Conservation (phyloP, 2,113 vertebrate genomes). For the Anhinga anhinga region DNA sequence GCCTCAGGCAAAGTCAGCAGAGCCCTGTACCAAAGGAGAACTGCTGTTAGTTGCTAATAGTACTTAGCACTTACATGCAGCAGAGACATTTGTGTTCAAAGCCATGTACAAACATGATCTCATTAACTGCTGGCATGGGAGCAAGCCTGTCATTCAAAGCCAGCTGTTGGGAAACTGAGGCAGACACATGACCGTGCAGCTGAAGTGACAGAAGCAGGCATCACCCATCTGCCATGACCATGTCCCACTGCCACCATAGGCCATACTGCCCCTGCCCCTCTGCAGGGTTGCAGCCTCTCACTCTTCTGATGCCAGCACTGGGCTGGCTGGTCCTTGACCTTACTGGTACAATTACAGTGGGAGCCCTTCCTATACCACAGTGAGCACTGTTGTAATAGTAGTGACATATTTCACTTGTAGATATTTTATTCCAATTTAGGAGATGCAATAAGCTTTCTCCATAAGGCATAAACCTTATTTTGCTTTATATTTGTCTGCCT, state of each 20-base stretch:
- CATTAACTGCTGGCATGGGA: background rate
- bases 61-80: conserved; percentile 17
- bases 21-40: background rate
- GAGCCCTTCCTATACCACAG: background rate
- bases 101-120: background rate
- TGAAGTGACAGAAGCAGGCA: background rate
- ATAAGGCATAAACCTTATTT: conserved; percentile 23
- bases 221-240: background rate
- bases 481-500: conserved; percentile 32
- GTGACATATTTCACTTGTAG: background rate
- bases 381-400: background rate
- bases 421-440: background rate
- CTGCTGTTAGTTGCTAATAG: conserved; percentile 46
- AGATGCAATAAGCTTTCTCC: background rate
- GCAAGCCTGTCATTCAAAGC: background rate
- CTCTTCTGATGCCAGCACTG: background rate
- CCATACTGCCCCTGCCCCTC: background rate
- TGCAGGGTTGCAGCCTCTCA: background rate
- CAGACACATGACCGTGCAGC: background rate
- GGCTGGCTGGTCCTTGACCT: background rate
- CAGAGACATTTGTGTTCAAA: background rate
- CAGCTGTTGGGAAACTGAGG: conserved; percentile 23
- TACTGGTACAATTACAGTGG: background rate
- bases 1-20: conserved; percentile 48
- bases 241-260: fast-evolving